These are phyloP conservation scores for Larimichthys crocea DNA, from an alignment of 2,113 vertebrate species.

Conservation along the genomic window DNA sequence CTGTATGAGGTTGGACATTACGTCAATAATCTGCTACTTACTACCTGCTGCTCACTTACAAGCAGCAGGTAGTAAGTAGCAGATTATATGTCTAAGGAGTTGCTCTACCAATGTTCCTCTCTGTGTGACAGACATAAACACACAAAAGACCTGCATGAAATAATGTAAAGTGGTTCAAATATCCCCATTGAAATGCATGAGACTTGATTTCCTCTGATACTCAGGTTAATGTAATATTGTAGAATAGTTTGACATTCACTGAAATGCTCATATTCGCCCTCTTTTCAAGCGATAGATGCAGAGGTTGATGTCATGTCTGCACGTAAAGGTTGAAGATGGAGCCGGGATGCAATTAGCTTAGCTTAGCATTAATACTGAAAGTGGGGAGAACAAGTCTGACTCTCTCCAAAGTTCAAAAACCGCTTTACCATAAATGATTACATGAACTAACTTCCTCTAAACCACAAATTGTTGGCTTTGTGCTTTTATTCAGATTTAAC, in stretches of 20 bases:
- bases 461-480: too few relatives aligned
- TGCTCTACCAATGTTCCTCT: background rate
- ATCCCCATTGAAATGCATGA: background rate
- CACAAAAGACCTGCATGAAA: background rate
- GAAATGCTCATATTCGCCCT: too few relatives aligned
- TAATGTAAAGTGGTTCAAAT: background rate
- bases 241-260: too few relatives aligned
- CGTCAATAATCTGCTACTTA: conserved; percentile 55
- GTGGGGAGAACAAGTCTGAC: background rate
- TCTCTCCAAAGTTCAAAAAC: background rate
- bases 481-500: too few relatives aligned
- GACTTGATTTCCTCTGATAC: background rate
- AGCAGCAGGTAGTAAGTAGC: conserved; percentile 52
- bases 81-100: conserved; percentile 23
- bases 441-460: too few relatives aligned
- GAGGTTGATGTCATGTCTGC: background rate
- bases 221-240: background rate
- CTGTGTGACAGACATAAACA: background rate
- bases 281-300: too few relatives aligned
- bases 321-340: background rate
- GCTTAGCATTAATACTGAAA: background rate
- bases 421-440: too few relatives aligned
- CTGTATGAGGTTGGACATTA: conserved; percentile 5
- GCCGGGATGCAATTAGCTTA: background rate
- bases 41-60: conserved; percentile 37